phyloP scores from a whole-genome alignment of 2,888 invertebrate species.

The Rhorus exstirpatorius region DNA sequence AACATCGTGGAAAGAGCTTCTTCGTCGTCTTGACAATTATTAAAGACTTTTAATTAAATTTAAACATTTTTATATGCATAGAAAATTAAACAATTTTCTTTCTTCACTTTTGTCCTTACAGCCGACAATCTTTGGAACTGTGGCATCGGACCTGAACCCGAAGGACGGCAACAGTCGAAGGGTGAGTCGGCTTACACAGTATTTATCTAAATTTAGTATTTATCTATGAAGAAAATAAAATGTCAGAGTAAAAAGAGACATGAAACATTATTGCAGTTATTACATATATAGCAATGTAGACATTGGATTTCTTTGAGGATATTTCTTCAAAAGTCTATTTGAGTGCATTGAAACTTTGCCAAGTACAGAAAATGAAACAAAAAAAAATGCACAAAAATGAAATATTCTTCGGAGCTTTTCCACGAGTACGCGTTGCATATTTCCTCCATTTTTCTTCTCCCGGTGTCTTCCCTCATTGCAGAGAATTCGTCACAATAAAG shows the following conservation, averaged over 20 bases:
- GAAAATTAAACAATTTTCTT: conserved; percentile 14
- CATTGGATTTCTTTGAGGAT: background rate
- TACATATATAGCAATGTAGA: no score
- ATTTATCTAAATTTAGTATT: background rate
- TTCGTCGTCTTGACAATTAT: background rate
- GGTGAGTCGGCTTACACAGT: conserved; percentile 86
- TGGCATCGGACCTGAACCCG: conserved; percentile 88
- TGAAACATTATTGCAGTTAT: background rate
- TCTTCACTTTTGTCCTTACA: conserved; percentile 85
- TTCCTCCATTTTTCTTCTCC: background rate
- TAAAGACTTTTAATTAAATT: background rate
- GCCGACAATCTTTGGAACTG: conserved; percentile 90
- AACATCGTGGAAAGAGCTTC: conserved; percentile 1
- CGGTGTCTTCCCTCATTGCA: background rate
- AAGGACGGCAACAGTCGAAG: conserved; percentile 89
- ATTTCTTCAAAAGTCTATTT: background rate
- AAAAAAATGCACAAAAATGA: no score
- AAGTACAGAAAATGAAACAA: no score
- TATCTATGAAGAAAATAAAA: background rate
- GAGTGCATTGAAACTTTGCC: no score
- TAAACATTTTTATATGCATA: background rate
- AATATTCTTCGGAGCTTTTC: no score
- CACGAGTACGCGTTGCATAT: no score
- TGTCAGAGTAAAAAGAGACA: background rate
- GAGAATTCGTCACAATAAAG: background rate